Conservation (phyloP, 2,888 invertebrate species). For the Anoplius nigerrimus region DNA sequence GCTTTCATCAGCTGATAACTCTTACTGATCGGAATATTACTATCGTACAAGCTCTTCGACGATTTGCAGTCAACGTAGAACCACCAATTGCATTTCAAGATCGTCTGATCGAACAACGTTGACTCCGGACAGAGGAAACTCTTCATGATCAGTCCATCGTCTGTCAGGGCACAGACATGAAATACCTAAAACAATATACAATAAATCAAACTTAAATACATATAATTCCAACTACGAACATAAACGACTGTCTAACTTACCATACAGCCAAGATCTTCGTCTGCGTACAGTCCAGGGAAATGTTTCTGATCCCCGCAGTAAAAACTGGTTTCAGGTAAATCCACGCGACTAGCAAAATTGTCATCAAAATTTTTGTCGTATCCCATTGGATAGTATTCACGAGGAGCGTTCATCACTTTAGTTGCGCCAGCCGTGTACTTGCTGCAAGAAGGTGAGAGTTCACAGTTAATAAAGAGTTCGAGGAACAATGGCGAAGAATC, state of each 20-base stretch:
- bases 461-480: not conserved
- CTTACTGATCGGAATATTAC: conserved; percentile 93
- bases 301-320: conserved; percentile 93
- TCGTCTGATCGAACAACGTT: conserved; percentile 92
- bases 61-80: conserved; percentile 93
- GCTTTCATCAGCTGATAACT: conserved; percentile 95
- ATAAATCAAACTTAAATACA: not conserved
- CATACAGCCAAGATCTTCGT: conserved; percentile 93
- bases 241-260: conserved; percentile 77
- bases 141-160: conserved; percentile 92
- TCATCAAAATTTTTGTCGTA: conserved; percentile 94
- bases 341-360: conserved; percentile 89
- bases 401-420: conserved; percentile 92
- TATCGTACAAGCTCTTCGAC: conserved; percentile 88
- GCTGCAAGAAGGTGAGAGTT: conserved; percentile 25
- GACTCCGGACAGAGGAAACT: conserved; percentile 94
- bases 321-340: conserved; percentile 88
- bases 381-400: conserved; percentile 91
- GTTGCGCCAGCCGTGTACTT: conserved; percentile 68
- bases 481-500: not conserved
- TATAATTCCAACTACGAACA: not conserved
- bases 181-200: conserved; percentile 81
- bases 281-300: conserved; percentile 92
- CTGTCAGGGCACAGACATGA: conserved; percentile 92
- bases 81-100: conserved; percentile 96